A percentile compares a stretch with the other conserved stretches of the same genome.
Evolutionary conservation across 2,797 vertebrate genomes (phyloP).

Genomic region (Spondyliosoma cantharus): DNA sequence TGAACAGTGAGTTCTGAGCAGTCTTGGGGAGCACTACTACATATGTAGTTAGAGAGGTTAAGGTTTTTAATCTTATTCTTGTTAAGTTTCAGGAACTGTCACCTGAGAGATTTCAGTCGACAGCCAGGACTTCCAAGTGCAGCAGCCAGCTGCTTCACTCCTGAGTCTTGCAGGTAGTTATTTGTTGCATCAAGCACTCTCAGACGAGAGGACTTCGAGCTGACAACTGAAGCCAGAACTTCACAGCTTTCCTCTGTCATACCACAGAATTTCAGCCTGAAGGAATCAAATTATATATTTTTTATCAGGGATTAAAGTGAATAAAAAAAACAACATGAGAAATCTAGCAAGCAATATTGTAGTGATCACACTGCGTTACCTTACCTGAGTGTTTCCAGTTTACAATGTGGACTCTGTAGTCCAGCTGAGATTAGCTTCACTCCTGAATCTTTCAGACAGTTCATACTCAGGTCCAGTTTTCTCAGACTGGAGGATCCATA

Average conservation of each 20-base stretch:
- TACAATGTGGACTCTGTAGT: not conserved
- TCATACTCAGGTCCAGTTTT: not conserved
- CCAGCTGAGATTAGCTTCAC: not conserved
- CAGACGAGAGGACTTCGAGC: not conserved
- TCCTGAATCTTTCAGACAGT: not conserved
- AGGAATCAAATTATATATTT: not conserved
- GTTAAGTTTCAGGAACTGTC: not conserved
- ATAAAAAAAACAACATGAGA: not conserved
- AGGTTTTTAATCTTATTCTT: too few relatives aligned
- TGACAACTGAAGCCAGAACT: not conserved
- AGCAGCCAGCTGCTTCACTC: not conserved
- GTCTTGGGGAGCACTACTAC: too few relatives aligned
- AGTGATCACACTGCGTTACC: not conserved
- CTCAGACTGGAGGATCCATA: not conserved
- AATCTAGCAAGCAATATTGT: not conserved
- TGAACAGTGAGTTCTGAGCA: too few relatives aligned
- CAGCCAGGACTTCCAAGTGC: not conserved
- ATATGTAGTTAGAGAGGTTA: too few relatives aligned
- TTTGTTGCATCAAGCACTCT: not conserved
- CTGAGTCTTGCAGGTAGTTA: not conserved
- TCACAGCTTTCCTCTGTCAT: not conserved
- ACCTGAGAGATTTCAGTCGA: not conserved
- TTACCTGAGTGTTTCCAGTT: not conserved
- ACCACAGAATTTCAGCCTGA: not conserved
- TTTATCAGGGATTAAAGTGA: not conserved